Evolutionary conservation across 1,140 invertebrate genomes (phyloP).

Genomic region (Cyclina sinensis): DNA sequence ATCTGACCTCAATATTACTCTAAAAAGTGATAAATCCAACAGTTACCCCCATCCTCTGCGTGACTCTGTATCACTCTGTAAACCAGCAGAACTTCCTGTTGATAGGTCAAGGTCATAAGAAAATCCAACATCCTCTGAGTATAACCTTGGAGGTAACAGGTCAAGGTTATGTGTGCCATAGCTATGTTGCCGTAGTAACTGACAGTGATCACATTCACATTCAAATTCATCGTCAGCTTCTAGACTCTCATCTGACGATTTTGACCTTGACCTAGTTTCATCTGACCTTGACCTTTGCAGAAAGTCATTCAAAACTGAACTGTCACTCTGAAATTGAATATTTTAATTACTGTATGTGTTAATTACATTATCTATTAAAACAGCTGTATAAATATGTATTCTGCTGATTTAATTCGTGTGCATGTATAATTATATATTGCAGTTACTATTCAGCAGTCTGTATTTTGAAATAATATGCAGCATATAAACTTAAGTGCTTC

Average conservation of each 20-base stretch:
- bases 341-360: too few relatives aligned
- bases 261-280: conserved; percentile 40
- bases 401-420: too few relatives aligned
- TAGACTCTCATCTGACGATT: conserved; percentile 65
- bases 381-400: too few relatives aligned
- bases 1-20: too few relatives aligned
- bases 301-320: neutral
- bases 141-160: conserved; percentile 31
- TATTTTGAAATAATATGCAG: too few relatives aligned
- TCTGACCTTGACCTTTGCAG: conserved; percentile 37
- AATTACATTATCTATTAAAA: too few relatives aligned
- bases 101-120: neutral
- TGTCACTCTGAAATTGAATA: conserved; percentile 28
- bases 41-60: neutral
- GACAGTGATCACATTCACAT: conserved; percentile 79
- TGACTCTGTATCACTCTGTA: neutral
- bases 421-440: too few relatives aligned
- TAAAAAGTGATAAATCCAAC: too few relatives aligned
- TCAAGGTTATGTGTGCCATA: conserved; percentile 31
- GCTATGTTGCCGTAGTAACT: conserved; percentile 40
- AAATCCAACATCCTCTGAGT: neutral
- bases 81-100: neutral
- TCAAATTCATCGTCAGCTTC: conserved; percentile 81
- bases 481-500: too few relatives aligned
- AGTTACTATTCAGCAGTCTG: too few relatives aligned